Evolutionary conservation across 2,113 vertebrate species (phyloP), one percentile per base, ranked within the genome.

Genomic region (Centrocercus urophasianus): DNA sequence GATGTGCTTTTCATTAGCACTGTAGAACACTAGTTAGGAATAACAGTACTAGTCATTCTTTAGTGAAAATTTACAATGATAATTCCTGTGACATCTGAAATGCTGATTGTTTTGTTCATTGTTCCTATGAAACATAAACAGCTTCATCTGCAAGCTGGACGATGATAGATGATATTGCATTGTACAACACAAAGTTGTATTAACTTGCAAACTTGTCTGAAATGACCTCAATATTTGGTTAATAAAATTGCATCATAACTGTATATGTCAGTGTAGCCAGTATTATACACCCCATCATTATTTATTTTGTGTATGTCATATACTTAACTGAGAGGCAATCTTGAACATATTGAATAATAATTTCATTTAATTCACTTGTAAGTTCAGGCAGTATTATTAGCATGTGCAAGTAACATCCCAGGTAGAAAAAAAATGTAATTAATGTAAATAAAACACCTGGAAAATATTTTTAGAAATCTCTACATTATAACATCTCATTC

Each of bases 21-120:
- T 67, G 16, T 19, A 71, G 65, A 77, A 25, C 16, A 48, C 63
- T 10, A 66, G 42, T 85, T 92, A 84, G 64, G 74, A 59, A n/a
- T 59, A 59, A 32, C 50, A 64, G 70, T 50, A 56, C 32, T 84
- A 89, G 75, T 79, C 66, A 88, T 79, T 64, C 18, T 25, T 91
- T 72, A 82, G 42, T 95, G 85, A 93, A 66, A 95, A 89, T 82
- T 79, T 89, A 57, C 42, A 63, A 13, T 52, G 63, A 84, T 91
- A 90, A 89, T 79, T 91, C 1, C 3, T 82, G 67, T 89, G 71
- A 25, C 82, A 91, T 84, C 71, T 89, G 42, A 87, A 89, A 87
- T 75, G 43, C 48, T 93, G 52, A 85, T 79, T 19, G 54, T 40
- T 67, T 42, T 85, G 34, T 45, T 84, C 28, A 1, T 36, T 27